These are phyloP conservation scores for Watersipora subatra DNA, from an alignment of 1,140 invertebrate genomes.

Conservation along the genomic window DNA sequence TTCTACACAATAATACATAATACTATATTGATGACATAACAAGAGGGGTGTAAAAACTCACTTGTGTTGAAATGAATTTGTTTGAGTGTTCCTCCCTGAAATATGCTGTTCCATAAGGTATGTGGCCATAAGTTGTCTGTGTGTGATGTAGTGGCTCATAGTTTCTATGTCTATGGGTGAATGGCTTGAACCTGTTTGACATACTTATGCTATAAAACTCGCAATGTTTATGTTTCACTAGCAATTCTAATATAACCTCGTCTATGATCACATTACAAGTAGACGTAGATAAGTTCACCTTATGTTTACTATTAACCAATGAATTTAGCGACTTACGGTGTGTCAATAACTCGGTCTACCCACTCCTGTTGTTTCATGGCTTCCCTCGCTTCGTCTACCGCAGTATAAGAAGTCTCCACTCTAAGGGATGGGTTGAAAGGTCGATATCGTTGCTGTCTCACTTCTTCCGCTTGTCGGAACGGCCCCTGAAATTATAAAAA, in stretches of 20 bases:
- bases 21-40: too few species aligned
- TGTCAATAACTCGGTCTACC: slow-evolving; percentile 33
- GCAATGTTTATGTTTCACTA: too few species aligned
- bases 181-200: slow-evolving; percentile 30
- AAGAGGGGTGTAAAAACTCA: too few species aligned
- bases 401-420: slow-evolving; percentile 31
- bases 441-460: slow-evolving; percentile 38
- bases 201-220: too few species aligned
- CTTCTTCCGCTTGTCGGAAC: slow-evolving; percentile 32
- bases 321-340: slow-evolving; percentile 22
- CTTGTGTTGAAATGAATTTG: slow-evolving; percentile 21
- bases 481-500: slow-evolving; percentile 27
- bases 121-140: slow-evolving; percentile 28
- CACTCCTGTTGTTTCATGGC: slow-evolving; percentile 34
- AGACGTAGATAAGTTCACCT: neutral
- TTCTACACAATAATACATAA: too few species aligned
- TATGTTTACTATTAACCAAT: neutral
- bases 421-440: slow-evolving; percentile 33
- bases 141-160: slow-evolving; percentile 34
- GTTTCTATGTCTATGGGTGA: slow-evolving; percentile 15
- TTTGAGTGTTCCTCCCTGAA: slow-evolving; percentile 32
- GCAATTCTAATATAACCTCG: neutral
- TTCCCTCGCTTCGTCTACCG: slow-evolving; percentile 32
- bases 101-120: slow-evolving; percentile 32
- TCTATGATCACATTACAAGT: neutral